These are phyloP conservation scores for Hemaris fuciformis DNA, from an alignment of 2,888 invertebrate species.

Conservation along the genomic window DNA sequence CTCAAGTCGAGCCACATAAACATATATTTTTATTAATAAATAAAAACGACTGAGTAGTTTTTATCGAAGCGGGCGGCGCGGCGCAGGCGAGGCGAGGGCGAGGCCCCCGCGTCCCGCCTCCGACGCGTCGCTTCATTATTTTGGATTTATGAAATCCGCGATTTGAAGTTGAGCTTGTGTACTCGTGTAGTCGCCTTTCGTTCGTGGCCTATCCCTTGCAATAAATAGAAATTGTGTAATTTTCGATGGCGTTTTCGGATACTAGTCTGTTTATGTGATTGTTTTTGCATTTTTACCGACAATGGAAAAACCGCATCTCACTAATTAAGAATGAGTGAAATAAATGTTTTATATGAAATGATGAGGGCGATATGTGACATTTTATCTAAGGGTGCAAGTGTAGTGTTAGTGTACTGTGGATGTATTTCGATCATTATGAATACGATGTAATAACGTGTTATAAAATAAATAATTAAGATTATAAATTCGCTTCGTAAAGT, in stretches of 20 bases:
- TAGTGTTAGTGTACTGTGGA: slow-evolving; percentile 29
- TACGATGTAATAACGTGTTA: slow-evolving; percentile 17
- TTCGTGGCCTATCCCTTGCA: slow-evolving; percentile 75
- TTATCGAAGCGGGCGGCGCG: slow-evolving; percentile 54
- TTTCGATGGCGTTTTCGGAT: slow-evolving; percentile 72
- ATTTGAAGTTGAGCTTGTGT: slow-evolving; percentile 68
- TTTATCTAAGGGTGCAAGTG: slow-evolving; percentile 59
- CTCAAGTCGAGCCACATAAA: slow-evolving; percentile 80
- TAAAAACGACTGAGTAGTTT: slow-evolving; percentile 81
- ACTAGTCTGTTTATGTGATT: slow-evolving; percentile 80
- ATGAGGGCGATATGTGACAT: slow-evolving; percentile 70
- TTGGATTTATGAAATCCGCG: slow-evolving; percentile 76
- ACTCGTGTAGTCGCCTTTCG: slow-evolving; percentile 68
- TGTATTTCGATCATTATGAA: slow-evolving; percentile 34
- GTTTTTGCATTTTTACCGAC: slow-evolving; percentile 78
- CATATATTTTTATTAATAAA: slow-evolving; percentile 81
- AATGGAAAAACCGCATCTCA: slow-evolving; percentile 74
- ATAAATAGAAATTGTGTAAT: slow-evolving; percentile 67
- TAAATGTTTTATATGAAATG: slow-evolving; percentile 42
- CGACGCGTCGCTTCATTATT: slow-evolving; percentile 25
- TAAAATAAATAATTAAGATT: slow-evolving; percentile 39
- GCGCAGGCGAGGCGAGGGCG: not conserved
- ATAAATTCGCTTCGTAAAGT: slow-evolving; percentile 51
- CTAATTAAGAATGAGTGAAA: slow-evolving; percentile 74
- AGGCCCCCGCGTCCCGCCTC: not conserved